Percentiles rank a stretch among this genome's conserved stretches.
phyloP scores from a whole-genome alignment of 2,113 vertebrate genomes.

The Odocoileus virginianus region DNA sequence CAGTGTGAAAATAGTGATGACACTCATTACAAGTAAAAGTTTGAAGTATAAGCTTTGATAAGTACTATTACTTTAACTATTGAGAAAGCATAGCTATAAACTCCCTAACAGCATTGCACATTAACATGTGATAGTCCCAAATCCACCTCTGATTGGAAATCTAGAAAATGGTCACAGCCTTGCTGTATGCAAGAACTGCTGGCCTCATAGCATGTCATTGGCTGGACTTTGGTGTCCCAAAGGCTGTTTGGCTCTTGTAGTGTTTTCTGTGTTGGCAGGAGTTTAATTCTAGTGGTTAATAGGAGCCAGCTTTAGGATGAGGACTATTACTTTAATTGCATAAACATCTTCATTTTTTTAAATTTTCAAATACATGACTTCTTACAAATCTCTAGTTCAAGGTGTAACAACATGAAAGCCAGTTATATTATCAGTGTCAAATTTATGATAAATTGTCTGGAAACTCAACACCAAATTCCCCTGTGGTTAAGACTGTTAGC shows the following conservation, averaged over 20 bases:
- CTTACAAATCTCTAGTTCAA: not conserved
- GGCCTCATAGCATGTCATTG: not conserved
- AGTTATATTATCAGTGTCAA: not conserved
- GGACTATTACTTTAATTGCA: not conserved
- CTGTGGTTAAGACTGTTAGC: not conserved
- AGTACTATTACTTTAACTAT: not conserved
- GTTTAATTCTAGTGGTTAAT: not conserved
- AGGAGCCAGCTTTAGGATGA: not conserved
- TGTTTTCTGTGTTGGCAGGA: not conserved
- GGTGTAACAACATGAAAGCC: not conserved
- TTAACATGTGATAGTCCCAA: not conserved
- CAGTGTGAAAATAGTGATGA: not conserved
- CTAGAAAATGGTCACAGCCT: fast-evolving
- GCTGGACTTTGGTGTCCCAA: not conserved
- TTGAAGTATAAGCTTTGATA: not conserved
- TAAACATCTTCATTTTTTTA: not conserved
- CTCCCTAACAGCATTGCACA: not conserved
- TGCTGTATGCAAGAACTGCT: not conserved
- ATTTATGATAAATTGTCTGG: not conserved
- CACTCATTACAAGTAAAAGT: not conserved
- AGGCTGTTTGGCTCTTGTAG: not conserved
- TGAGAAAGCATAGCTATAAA: not conserved
- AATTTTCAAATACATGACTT: not conserved
- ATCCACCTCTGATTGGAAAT: not conserved
- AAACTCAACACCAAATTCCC: not conserved